Conservation (phyloP, 2,797 vertebrate species). For the Danio albolineatus region DNA sequence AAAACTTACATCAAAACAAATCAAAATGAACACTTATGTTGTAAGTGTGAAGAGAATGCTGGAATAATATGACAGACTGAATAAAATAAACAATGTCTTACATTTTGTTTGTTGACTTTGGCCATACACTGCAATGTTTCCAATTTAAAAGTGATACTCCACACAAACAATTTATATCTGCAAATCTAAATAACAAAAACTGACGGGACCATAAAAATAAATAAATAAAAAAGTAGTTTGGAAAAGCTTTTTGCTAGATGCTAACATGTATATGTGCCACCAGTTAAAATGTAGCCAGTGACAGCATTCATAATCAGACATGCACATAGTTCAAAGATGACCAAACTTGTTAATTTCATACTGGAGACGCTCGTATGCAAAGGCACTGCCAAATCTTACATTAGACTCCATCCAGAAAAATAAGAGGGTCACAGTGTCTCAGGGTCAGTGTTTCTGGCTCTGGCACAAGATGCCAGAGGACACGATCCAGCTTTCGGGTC, state of each 20-base stretch:
- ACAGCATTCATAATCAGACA: background rate
- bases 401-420: constrained; percentile 38
- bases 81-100: too few species aligned
- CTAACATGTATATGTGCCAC: background rate
- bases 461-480: constrained; percentile 45
- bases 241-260: background rate
- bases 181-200: too few species aligned
- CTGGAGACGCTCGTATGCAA: constrained; percentile 33
- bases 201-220: too few species aligned
- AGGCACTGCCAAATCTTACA: constrained; percentile 45
- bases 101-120: too few species aligned
- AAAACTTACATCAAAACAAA: too few species aligned
- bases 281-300: constrained; percentile 17
- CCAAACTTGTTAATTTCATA: constrained; percentile 38
- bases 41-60: too few species aligned
- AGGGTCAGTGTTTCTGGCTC: constrained; percentile 44
- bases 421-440: background rate
- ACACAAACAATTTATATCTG: too few species aligned
- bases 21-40: too few species aligned
- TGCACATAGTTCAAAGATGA: constrained; percentile 10
- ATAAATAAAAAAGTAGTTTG: too few species aligned
- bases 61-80: too few species aligned
- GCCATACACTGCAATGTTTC: too few species aligned
- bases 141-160: too few species aligned
- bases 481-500: constrained; percentile 53